These are phyloP conservation scores for Netelia inedita DNA, from an alignment of 2,888 invertebrate genomes.

Conservation along the genomic window DNA sequence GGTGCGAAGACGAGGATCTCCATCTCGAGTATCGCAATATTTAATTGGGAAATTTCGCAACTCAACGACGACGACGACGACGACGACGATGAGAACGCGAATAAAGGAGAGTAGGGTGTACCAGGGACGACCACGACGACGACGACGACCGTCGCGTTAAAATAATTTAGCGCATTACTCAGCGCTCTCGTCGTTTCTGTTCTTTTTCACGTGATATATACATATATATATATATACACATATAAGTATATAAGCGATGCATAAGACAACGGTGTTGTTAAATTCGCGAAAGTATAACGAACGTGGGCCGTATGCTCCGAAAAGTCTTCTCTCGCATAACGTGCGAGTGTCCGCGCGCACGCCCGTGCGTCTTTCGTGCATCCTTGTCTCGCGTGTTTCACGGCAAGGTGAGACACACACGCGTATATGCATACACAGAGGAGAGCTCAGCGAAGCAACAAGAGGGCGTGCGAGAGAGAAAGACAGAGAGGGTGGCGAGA, in stretches of 20 bases:
- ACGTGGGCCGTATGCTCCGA: slow-evolving; percentile 31
- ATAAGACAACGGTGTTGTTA: slow-evolving; percentile 47
- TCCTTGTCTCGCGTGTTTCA: slow-evolving; percentile 1
- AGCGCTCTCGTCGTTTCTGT: slow-evolving; percentile 1
- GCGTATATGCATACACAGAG: no score
- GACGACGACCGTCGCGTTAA: slow-evolving; percentile 20
- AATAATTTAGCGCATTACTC: slow-evolving; percentile 49
- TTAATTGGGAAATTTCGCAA: slow-evolving; percentile 63
- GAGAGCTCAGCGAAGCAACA: no score
- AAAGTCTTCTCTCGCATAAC: slow-evolving; percentile 7
- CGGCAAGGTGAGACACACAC: slow-evolving; percentile 49
- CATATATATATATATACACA: neutral
- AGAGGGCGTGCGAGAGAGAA: neutral
- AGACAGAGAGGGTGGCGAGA: neutral
- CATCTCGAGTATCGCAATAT: slow-evolving; percentile 45
- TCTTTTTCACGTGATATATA: neutral
- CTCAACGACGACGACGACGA: neutral
- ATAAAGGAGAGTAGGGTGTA: neutral
- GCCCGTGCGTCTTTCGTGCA: slow-evolving; percentile 11
- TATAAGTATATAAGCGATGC: neutral
- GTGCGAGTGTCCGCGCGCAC: slow-evolving; percentile 10
- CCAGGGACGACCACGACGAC: neutral
- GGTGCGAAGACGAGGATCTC: neutral
- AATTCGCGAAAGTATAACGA: slow-evolving; percentile 67
- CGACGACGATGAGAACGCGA: slow-evolving; percentile 12